These are phyloP conservation scores for Pollenia labialis DNA, from an alignment of 2,888 invertebrate species.

Conservation along the genomic window DNA sequence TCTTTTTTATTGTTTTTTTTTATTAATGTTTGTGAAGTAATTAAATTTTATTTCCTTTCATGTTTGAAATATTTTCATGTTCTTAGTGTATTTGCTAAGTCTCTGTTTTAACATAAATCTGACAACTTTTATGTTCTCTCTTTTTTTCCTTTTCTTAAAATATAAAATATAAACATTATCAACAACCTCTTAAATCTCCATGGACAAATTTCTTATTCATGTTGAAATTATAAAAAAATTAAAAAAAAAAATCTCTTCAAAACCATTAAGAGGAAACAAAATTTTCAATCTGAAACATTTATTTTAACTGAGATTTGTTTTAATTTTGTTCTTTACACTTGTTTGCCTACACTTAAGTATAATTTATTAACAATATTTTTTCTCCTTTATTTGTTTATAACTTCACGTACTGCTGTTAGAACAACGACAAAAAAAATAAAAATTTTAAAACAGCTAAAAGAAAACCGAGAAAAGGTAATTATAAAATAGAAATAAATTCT, in stretches of 20 bases:
- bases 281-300: slow-evolving; percentile 68
- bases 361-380: slow-evolving; percentile 70
- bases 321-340: slow-evolving; percentile 65
- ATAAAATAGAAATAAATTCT: slow-evolving; percentile 76
- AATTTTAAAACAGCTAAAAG: background rate
- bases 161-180: slow-evolving; percentile 25
- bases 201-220: slow-evolving; percentile 51
- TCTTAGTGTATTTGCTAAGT: slow-evolving; percentile 10
- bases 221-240: slow-evolving; percentile 27
- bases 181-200: slow-evolving; percentile 64
- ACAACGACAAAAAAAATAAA: slow-evolving; percentile 16
- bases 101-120: slow-evolving; percentile 54
- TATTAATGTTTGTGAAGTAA: slow-evolving; percentile 33
- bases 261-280: slow-evolving; percentile 45
- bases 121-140: slow-evolving; percentile 44
- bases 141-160: slow-evolving; percentile 36
- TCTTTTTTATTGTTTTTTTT: slow-evolving; percentile 23
- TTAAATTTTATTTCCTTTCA: slow-evolving; percentile 35
- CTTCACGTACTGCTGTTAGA: slow-evolving; percentile 45
- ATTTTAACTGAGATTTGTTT: slow-evolving; percentile 72
- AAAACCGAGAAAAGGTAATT: slow-evolving; percentile 74
- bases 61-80: slow-evolving; percentile 13
- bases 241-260: slow-evolving; percentile 37
- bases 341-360: slow-evolving; percentile 71
- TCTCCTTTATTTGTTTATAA: slow-evolving; percentile 48